Percentiles rank a stretch among this genome's conserved stretches.
phyloP scores from a whole-genome alignment of 1,140 invertebrate species.

The Elymnias hypermnestra region DNA sequence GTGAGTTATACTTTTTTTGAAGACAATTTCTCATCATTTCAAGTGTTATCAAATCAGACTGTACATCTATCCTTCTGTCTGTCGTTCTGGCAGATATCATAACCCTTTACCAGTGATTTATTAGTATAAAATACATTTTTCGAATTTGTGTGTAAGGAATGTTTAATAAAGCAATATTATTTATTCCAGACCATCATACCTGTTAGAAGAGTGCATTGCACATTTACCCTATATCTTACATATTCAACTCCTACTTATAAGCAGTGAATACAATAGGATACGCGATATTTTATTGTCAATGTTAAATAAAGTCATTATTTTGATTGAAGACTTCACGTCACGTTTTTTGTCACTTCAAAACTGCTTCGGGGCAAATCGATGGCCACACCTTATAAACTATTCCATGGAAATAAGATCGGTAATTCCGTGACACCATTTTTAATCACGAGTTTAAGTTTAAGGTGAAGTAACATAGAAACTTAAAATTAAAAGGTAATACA shows the following conservation, averaged over 20 bases:
- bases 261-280: constrained; percentile 46
- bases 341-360: constrained; percentile 49
- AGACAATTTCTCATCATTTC: too few species aligned
- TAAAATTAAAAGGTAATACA: too few species aligned
- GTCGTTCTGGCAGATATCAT: too few species aligned
- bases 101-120: too few species aligned
- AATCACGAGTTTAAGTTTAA: constrained; percentile 16
- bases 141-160: too few species aligned
- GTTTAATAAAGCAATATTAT: too few species aligned
- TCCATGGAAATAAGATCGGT: constrained; percentile 6
- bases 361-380: constrained; percentile 54
- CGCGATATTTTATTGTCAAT: constrained; percentile 70
- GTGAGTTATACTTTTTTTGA: too few species aligned
- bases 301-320: constrained; percentile 74
- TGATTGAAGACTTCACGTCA: constrained; percentile 57
- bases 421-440: constrained; percentile 12
- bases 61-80: too few species aligned
- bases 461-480: background rate
- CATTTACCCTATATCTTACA: constrained; percentile 30
- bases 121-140: constrained; percentile 5
- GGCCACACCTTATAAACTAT: constrained; percentile 43
- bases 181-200: too few species aligned
- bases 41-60: too few species aligned
- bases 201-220: too few species aligned
- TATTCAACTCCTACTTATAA: constrained; percentile 44